phyloP scores from a whole-genome alignment of 2,797 vertebrate species.

The Petrocephalus sullivani region DNA sequence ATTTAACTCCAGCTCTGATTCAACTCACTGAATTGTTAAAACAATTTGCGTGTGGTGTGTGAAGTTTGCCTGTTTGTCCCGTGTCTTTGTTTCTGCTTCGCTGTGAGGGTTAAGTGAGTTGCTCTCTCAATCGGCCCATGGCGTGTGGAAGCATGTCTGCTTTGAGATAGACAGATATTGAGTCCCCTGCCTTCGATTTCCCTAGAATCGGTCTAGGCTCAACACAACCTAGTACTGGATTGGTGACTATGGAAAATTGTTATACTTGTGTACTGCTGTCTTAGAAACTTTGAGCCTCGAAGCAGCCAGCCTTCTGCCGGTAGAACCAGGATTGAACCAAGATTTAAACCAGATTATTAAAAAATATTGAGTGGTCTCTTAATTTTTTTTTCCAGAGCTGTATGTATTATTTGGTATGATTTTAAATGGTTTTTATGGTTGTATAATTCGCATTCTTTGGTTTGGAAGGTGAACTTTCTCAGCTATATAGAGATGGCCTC shows the following conservation, averaged over 20 bases:
- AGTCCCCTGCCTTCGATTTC: not conserved
- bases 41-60: not conserved
- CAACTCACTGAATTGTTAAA: not conserved
- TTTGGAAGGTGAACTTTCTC: slow-evolving; percentile 77
- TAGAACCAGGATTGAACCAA: too few species aligned
- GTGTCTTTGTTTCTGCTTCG: not conserved
- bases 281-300: too few species aligned
- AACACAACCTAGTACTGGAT: not conserved
- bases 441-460: not conserved
- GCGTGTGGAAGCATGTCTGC: not conserved
- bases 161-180: not conserved
- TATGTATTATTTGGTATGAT: not conserved
- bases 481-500: slow-evolving; percentile 75
- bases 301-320: too few species aligned
- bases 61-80: not conserved
- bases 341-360: too few species aligned
- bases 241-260: not conserved
- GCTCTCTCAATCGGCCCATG: not conserved
- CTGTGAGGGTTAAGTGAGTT: not conserved
- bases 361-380: too few species aligned
- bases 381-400: too few species aligned
- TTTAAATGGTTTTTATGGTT: not conserved
- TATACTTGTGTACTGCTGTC: not conserved
- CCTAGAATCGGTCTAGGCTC: not conserved
- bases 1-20: not conserved